A percentile compares a stretch with the other conserved stretches of the same genome.
Evolutionary conservation across 2,113 vertebrate genomes (phyloP).

Genomic region (Nibea coibor): DNA sequence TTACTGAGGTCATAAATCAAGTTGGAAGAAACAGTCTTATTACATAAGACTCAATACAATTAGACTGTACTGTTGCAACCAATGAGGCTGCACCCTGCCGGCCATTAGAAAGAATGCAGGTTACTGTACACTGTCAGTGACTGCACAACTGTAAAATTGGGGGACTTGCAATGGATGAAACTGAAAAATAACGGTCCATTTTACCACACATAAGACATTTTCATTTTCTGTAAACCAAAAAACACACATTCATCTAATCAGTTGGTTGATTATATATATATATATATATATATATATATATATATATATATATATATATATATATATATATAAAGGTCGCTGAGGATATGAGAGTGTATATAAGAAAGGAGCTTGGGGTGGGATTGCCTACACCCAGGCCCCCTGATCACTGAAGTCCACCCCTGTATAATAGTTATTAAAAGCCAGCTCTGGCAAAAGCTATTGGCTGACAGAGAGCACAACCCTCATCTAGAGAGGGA

Average conservation of each 20-base stretch:
- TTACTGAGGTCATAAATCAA: too few species aligned
- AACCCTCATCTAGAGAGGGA: background rate
- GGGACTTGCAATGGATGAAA: background rate
- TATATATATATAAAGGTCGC: too few species aligned
- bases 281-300: background rate
- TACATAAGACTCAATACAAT: too few species aligned
- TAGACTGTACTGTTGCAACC: too few species aligned
- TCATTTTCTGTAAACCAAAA: too few species aligned
- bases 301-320: background rate
- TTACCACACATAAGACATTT: too few species aligned
- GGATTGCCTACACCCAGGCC: background rate
- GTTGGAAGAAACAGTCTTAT: too few species aligned
- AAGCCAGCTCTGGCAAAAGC: background rate
- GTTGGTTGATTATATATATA: background rate
- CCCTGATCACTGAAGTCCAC: background rate
- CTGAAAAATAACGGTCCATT: background rate
- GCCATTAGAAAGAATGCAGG: too few species aligned
- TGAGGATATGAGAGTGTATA: too few species aligned
- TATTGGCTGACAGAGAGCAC: constrained; percentile 27
- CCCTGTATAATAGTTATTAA: background rate
- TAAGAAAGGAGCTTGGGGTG: background rate
- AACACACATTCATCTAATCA: too few species aligned
- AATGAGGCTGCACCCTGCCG: too few species aligned
- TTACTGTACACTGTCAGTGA: too few species aligned
- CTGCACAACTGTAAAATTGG: background rate